phyloP scores from a whole-genome alignment of 2,797 vertebrate species.

The Ammospiza maritima region DNA sequence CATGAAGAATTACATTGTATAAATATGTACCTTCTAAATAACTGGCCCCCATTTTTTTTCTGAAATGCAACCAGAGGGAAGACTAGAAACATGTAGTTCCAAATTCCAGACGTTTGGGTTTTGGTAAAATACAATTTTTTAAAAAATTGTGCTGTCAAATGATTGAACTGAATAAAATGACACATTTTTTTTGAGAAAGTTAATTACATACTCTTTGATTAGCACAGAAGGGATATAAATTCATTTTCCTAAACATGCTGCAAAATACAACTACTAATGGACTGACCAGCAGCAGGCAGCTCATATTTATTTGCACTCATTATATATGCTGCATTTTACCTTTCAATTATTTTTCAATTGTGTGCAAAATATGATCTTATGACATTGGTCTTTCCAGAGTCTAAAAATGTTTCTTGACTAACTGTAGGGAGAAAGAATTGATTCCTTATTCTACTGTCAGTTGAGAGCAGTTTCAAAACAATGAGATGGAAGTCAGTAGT shows the following conservation, averaged over 20 bases:
- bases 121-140: neutral
- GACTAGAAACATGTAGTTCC: neutral
- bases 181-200: neutral
- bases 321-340: neutral
- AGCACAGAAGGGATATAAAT: neutral
- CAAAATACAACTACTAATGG: neutral
- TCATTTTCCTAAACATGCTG: neutral
- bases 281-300: neutral
- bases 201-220: neutral
- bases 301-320: neutral
- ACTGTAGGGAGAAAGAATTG: neutral
- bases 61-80: conserved; percentile 38
- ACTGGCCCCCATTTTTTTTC: conserved; percentile 12
- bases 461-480: neutral
- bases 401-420: neutral
- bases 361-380: neutral
- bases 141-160: neutral
- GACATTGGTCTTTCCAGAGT: neutral
- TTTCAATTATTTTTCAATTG: neutral
- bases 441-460: neutral
- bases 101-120: conserved; percentile 7
- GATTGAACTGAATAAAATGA: neutral
- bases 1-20: neutral
- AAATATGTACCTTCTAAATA: neutral
- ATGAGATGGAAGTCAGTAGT: neutral